Evolutionary conservation across 2,888 invertebrate species (phyloP).

Genomic region (Galerucella nymphaeae): DNA sequence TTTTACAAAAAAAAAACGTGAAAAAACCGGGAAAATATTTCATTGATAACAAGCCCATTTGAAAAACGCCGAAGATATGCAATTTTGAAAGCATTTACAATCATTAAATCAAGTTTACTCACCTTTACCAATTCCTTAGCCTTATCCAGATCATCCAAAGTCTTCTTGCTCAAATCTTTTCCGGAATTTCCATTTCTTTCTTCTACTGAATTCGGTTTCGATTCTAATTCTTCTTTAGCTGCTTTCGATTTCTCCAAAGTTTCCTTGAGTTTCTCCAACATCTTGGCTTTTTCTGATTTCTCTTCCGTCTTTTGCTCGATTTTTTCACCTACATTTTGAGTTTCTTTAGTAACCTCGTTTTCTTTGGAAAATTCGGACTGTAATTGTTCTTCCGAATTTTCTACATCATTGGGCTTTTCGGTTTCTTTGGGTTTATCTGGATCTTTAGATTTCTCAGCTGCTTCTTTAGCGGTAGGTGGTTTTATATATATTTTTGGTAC

Average conservation of each 20-base stretch:
- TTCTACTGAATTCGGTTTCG: conserved; percentile 46
- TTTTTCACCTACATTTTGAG: conserved; percentile 17
- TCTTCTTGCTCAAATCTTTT: conserved; percentile 1
- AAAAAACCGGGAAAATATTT: too few relatives aligned
- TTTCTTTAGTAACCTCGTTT: conserved; percentile 42
- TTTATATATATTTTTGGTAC: conserved; percentile 54
- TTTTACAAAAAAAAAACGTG: too few relatives aligned
- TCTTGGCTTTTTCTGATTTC: conserved; percentile 24
- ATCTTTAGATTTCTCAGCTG: conserved; percentile 38
- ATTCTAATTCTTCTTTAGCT: conserved; percentile 22
- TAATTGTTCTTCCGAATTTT: neutral
- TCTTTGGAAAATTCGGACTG: conserved; percentile 6
- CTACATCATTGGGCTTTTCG: neutral
- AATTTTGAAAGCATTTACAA: too few relatives aligned
- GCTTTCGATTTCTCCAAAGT: conserved; percentile 24
- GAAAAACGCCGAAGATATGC: too few relatives aligned
- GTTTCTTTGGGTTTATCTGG: conserved; percentile 34
- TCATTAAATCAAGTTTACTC: conserved; percentile 20
- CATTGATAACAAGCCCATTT: too few relatives aligned
- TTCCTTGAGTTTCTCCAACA: conserved; percentile 34
- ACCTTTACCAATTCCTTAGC: conserved; percentile 38
- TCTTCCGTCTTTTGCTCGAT: conserved; percentile 8
- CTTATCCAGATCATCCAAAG: neutral
- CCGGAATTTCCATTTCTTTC: conserved; percentile 52
- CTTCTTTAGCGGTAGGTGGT: conserved; percentile 43